Base-by-base conservation (phyloP, 2,888 invertebrate species). In the Steromphala cineraria region DNA sequence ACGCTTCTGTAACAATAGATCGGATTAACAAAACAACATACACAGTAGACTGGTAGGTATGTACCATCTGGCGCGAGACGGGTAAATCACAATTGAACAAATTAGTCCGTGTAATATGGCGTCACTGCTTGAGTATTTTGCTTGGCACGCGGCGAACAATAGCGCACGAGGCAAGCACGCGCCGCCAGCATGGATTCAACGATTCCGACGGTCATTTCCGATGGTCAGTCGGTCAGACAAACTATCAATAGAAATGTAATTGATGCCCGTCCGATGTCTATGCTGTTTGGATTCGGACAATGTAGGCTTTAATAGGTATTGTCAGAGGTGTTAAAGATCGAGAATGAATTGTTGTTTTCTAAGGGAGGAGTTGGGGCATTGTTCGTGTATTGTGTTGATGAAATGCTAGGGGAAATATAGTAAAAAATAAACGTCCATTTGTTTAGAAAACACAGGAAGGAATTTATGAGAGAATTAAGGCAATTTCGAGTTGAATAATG, bases 401-500 rank as follows among this genome's bases (percentile, higher is more conserved):
- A 46, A 46, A 46, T 46, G 46, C 46, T 46, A 10, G 7, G 46
- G 46, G 46, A 46, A 46, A 46, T 46, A 46, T 46, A 46, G 46
- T 46, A 46, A 46, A 46, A 46, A 46, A 46, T 46, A 46, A 46
- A 46, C 46, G 46, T 46, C 46, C 46, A 10, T 13, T 62, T 24
- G 8, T 13, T 24, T 62, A 28, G 62, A 62, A 62, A 62, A 28
- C 24, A 62, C 62, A 62, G 62, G 62, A 62, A 62, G 62, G 24
- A 62, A 62, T 62, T 62, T 62, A 62, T 28, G 62, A 28, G 13
- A 62, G 28, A 13, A 62, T 62, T 62, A 28, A 17, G 62, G 62
- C 62, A 62, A 62, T 62, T 62, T 62, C 13, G 13, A n/a, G 62
- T 62, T 62, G 62, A 62, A n/a, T 62, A 62, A 62, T 62, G 62